Conservation (phyloP, 1,140 invertebrate species). For the Cyclargus thomasi region DNA sequence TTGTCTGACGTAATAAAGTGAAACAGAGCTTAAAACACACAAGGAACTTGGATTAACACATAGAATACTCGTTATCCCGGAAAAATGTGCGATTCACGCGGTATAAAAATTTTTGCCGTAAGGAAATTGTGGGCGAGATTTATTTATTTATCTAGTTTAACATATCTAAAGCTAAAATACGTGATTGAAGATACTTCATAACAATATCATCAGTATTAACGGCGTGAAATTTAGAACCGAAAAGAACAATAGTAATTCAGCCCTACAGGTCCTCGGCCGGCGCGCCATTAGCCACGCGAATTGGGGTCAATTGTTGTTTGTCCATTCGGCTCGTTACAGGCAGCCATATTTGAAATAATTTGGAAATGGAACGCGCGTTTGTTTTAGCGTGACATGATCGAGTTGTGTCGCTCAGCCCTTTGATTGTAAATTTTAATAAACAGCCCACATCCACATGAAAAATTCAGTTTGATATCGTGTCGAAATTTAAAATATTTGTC, state of each 20-base stretch:
- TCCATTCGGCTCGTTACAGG: slow-evolving; percentile 44
- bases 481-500: neutral
- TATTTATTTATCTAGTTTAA: too few species aligned
- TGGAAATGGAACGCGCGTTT: slow-evolving; percentile 43
- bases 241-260: slow-evolving; percentile 17
- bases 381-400: slow-evolving; percentile 25
- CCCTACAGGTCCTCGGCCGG: slow-evolving; percentile 26
- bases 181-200: too few species aligned
- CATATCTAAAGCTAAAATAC: too few species aligned
- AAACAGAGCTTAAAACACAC: too few species aligned
- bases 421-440: slow-evolving; percentile 5
- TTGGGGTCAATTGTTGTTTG: slow-evolving; percentile 62
- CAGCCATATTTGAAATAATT: slow-evolving; percentile 54
- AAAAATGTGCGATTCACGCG: too few species aligned
- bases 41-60: too few species aligned
- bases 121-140: too few species aligned
- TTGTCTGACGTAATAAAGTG: too few species aligned
- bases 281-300: slow-evolving; percentile 45
- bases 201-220: neutral
- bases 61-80: too few species aligned
- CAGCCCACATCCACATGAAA: neutral
- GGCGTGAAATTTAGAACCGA: neutral
- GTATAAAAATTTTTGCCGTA: too few species aligned
- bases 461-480: too few species aligned
- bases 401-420: neutral